Base-by-base conservation (phyloP, 2,797 vertebrate genomes). In the Ctenochaetus hawaiiensis region DNA sequence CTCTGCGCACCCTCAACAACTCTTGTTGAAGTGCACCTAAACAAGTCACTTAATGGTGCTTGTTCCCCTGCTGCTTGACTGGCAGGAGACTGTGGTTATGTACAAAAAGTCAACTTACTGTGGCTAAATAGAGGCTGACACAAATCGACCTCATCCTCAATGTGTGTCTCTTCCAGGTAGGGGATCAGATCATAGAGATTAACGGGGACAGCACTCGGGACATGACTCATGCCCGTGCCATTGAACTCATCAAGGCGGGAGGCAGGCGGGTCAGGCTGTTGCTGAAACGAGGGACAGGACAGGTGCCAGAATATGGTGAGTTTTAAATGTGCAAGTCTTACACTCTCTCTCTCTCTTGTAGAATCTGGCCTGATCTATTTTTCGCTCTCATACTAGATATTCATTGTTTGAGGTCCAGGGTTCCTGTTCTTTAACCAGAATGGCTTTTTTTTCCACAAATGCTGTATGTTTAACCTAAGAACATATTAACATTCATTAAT, bases 161-260 rank as follows among this genome's bases (percentile, higher is more conserved):
- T 65, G 69, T 80, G 48, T 78, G 43, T 77, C 39, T 83, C 75
- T 90, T 87, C 82, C 95, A 99, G 98, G 97, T 99, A 72, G 98
- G 98, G 79, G 98, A 99, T 96, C 98, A 99, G 94, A 99, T 99
- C 92, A 99, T 99, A 90, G 98, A 99, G 95, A 99, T 99, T 91
- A 99, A 99, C 51, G 98, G 98, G 85, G 98, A 99, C 94, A 99
- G 97, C 94, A 99, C 98, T 69, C 96, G 98, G 88, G 98, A 99
- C 94, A 99, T 99, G 98, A 99, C 97, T 68, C 98, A 99, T 2
- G 96, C 96, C 87, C 97, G 97, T 65, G 98, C 98, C 80, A 99
- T 99, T 91, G 98, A 99, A 88, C 97, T 99, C 90, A 99, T 99
- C 94, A 99, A 99, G 92, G 98, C 97, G 0, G 98, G 98, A 67